phyloP scores from a whole-genome alignment of 2,797 vertebrate genomes.

The Gallinago solitaria region DNA sequence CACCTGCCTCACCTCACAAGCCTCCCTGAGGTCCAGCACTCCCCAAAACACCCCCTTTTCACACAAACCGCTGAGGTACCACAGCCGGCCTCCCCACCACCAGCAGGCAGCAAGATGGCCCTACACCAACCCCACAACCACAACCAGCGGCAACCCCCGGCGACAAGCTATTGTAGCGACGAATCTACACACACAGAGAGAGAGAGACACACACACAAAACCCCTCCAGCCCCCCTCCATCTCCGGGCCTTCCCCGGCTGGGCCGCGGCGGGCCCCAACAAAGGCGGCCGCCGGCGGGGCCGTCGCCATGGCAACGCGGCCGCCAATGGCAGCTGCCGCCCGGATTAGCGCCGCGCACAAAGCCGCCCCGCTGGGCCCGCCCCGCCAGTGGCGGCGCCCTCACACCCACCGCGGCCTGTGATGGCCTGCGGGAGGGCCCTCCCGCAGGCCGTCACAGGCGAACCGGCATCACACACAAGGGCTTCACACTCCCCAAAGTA shows the following conservation, averaged over 20 bases:
- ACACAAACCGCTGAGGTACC: not conserved
- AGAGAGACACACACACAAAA: not conserved
- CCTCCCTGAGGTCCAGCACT: not conserved
- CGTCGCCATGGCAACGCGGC: conserved; percentile 91
- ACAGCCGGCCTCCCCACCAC: not conserved
- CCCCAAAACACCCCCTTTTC: too few species aligned
- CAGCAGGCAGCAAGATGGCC: too few species aligned
- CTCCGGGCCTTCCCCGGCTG: not conserved
- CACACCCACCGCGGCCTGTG: not conserved
- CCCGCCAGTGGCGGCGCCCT: not conserved
- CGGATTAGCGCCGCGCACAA: conserved; percentile 90
- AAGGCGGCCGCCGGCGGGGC: conserved; percentile 79
- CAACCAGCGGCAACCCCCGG: conserved; percentile 22
- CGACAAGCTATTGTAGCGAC: not conserved
- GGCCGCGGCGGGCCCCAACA: conserved; percentile 68
- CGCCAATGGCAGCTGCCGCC: conserved; percentile 95
- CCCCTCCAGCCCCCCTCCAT: not conserved
- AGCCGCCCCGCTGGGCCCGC: conserved; percentile 68
- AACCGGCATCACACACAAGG: not conserved
- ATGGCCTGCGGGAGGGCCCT: not conserved
- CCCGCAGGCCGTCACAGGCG: not conserved
- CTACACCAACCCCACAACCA: not conserved
- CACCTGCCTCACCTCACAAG: not conserved
- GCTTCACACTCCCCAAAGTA: not conserved
- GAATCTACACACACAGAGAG: not conserved